A percentile compares a stretch with the other conserved stretches of the same genome.
phyloP scores from a whole-genome alignment of 2,113 vertebrate species.

The Apodemus sylvaticus region DNA sequence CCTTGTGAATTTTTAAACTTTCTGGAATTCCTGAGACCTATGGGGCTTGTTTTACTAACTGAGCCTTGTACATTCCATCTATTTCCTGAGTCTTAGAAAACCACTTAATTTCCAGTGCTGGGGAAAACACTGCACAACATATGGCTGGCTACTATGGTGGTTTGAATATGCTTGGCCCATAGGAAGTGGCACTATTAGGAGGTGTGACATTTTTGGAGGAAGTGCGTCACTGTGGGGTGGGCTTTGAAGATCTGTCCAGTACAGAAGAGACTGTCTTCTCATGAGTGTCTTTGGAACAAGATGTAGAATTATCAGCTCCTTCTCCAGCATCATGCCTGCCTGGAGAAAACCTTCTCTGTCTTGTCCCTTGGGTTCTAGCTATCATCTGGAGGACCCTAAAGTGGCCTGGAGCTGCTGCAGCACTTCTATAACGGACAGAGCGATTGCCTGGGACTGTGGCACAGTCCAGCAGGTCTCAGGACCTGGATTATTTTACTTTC shows the following conservation, averaged over 20 bases:
- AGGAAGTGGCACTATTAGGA: too few relatives aligned
- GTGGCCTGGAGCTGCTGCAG: background rate
- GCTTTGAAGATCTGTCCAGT: too few relatives aligned
- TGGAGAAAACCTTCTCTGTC: background rate
- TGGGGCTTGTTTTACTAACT: background rate
- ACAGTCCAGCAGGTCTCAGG: background rate
- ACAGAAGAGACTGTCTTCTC: too few relatives aligned
- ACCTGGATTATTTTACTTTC: background rate
- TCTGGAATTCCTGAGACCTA: background rate
- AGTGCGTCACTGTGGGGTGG: too few relatives aligned
- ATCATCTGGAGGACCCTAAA: background rate
- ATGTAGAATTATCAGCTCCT: too few relatives aligned
- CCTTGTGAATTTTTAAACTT: background rate
- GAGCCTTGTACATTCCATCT: background rate
- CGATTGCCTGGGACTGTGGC: background rate
- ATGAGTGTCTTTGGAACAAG: too few relatives aligned
- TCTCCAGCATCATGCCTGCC: too few relatives aligned
- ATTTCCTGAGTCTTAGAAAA: too few relatives aligned
- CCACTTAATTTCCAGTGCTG: background rate
- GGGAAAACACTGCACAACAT: background rate
- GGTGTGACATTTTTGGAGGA: too few relatives aligned
- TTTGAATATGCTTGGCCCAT: too few relatives aligned
- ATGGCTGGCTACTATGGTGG: background rate
- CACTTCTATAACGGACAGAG: background rate
- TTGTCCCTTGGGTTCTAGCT: background rate